These are phyloP conservation scores for Grammomys surdaster DNA, from an alignment of 2,113 vertebrate genomes.

Conservation along the genomic window DNA sequence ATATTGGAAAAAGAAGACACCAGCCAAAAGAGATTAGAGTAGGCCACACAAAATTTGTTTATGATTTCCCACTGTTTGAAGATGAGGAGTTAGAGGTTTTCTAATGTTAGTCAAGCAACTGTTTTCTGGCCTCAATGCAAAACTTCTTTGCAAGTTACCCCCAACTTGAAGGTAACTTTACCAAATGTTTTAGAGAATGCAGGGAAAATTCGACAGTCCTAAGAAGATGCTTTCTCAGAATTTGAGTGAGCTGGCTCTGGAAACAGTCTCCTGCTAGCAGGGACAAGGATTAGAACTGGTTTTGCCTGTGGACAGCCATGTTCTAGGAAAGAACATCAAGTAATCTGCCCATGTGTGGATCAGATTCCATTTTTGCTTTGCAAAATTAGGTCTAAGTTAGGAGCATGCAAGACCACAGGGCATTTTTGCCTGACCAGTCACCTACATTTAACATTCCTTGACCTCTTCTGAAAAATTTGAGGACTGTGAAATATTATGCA, in stretches of 20 bases:
- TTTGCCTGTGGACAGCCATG: neutral
- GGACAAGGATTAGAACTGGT: neutral
- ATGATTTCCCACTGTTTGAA: neutral
- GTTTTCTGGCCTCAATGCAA: neutral
- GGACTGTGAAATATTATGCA: neutral
- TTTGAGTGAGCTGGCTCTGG: neutral
- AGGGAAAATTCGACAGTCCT: neutral
- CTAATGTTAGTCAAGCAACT: neutral
- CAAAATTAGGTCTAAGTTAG: neutral
- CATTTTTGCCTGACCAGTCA: neutral
- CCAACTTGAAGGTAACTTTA: neutral
- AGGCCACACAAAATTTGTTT: neutral
- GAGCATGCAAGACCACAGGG: neutral
- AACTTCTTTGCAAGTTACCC: slow-evolving; percentile 37
- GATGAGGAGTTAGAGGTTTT: neutral
- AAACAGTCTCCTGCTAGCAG: neutral
- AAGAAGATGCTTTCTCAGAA: neutral
- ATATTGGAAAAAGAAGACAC: neutral
- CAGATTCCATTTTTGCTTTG: neutral
- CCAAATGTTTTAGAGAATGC: neutral
- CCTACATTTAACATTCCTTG: neutral
- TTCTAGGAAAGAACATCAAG: neutral
- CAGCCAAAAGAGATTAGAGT: neutral
- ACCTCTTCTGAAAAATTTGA: neutral
- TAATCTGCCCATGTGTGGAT: neutral